Evolutionary conservation across 1,140 invertebrate species (phyloP).

Genomic region (Leptopilina boulardi): DNA sequence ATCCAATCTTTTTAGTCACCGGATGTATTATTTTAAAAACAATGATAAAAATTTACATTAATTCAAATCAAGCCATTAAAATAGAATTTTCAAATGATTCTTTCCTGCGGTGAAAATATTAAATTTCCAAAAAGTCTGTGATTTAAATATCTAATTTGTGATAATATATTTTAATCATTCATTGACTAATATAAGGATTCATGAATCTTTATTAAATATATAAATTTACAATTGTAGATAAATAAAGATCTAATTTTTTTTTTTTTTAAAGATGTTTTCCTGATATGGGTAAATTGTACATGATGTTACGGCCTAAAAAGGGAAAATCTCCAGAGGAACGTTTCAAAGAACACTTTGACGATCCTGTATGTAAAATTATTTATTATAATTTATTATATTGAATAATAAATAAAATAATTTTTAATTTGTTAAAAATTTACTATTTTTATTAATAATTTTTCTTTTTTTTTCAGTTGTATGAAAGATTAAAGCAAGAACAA

Average conservation of each 20-base stretch:
- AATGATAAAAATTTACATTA: background rate
- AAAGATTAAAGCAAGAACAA: conserved; percentile 70
- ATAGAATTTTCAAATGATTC: background rate
- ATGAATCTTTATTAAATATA: background rate
- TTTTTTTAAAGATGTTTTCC: conserved; percentile 79
- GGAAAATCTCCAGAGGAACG: conserved; percentile 78
- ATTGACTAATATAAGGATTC: background rate
- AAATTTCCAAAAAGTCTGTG: conserved; percentile 14
- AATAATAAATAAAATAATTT: conserved; percentile 30
- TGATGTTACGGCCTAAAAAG: conserved; percentile 84
- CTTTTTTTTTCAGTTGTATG: conserved; percentile 74
- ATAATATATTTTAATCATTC: background rate
- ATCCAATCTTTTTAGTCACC: background rate
- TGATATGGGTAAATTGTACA: conserved; percentile 80
- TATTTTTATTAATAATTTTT: conserved; percentile 25
- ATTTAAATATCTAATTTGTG: background rate
- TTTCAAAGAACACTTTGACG: conserved; percentile 78
- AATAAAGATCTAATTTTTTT: conserved; percentile 26
- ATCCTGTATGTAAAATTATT: conserved; percentile 71
- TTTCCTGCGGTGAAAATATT: background rate
- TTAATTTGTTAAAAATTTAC: background rate
- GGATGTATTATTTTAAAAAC: background rate
- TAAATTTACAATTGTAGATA: background rate
- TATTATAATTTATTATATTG: background rate
- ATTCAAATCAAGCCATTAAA: background rate